Conservation (phyloP, 2,888 invertebrate genomes). For the Lasioglossum leucozonium region DNA sequence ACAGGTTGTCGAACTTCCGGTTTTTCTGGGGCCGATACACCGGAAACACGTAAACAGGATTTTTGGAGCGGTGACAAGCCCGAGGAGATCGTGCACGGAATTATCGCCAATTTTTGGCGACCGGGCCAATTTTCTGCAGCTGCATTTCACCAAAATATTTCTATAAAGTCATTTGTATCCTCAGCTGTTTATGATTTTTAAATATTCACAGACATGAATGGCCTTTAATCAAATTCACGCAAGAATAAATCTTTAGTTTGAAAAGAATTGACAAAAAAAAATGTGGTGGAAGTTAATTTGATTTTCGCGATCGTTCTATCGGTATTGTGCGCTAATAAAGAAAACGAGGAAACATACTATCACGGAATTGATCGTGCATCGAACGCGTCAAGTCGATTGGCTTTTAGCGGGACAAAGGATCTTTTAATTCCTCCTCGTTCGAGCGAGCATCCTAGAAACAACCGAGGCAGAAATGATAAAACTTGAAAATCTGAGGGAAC, state of each 20-base stretch:
- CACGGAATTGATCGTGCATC: not conserved
- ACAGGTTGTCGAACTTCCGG: constrained; percentile 35
- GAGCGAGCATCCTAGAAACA: constrained; percentile 34
- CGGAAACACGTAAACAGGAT: not conserved
- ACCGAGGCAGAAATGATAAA: constrained; percentile 38
- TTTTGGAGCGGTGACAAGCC: not conserved
- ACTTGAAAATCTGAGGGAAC: constrained; percentile 41
- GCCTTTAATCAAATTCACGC: not conserved
- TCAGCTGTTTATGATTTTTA: not conserved
- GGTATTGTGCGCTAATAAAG: not conserved
- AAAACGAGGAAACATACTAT: not conserved
- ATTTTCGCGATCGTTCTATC: not conserved
- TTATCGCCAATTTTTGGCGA: not conserved
- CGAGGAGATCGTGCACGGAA: not conserved
- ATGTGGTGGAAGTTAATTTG: not conserved
- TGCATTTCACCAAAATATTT: not conserved
- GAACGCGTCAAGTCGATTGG: not conserved
- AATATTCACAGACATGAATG: not conserved
- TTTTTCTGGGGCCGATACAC: too few relatives aligned
- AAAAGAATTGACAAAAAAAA: not conserved
- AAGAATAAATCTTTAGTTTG: not conserved
- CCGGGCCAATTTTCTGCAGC: not conserved
- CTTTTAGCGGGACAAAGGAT: not conserved
- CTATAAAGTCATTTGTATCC: not conserved
- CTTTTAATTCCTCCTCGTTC: constrained; percentile 24